Conservation (phyloP, 2,888 invertebrate genomes). For the Sericinus montela region DNA sequence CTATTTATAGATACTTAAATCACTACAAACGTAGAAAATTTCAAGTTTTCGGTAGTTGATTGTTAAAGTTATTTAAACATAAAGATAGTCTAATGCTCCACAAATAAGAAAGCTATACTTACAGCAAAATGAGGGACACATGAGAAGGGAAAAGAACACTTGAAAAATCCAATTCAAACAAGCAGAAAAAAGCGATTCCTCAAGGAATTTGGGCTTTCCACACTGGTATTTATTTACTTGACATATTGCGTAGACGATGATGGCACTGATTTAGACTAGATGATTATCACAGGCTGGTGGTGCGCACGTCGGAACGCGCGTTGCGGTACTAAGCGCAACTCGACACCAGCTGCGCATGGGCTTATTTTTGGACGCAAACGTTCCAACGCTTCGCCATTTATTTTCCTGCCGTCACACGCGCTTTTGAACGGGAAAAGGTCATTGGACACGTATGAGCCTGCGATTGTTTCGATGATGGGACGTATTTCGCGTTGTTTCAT, state of each 20-base stretch:
- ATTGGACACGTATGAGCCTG: slow-evolving; percentile 62
- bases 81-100: too few relatives aligned
- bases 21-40: too few relatives aligned
- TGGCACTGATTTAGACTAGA: slow-evolving; percentile 55
- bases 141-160: slow-evolving; percentile 43
- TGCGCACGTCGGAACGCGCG: slow-evolving; percentile 42
- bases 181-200: slow-evolving; percentile 34
- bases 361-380: slow-evolving; percentile 60
- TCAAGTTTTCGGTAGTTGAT: too few relatives aligned
- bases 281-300: slow-evolving; percentile 58
- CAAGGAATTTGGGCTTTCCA: slow-evolving; percentile 18
- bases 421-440: slow-evolving; percentile 73
- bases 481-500: slow-evolving; percentile 13
- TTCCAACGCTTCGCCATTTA: slow-evolving; percentile 53
- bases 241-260: slow-evolving; percentile 50
- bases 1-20: too few relatives aligned
- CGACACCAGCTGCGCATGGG: slow-evolving; percentile 57
- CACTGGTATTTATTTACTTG: slow-evolving; percentile 50
- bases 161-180: slow-evolving; percentile 54
- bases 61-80: too few relatives aligned
- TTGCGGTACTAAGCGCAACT: slow-evolving; percentile 62
- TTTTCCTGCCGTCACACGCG: slow-evolving; percentile 64
- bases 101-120: slow-evolving; percentile 53
- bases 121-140: slow-evolving; percentile 60
- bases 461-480: slow-evolving; percentile 40